Evolutionary conservation across 2,888 invertebrate species (phyloP), one percentile per base, ranked within the genome.

Genomic region (Cerceris rybyensis): DNA sequence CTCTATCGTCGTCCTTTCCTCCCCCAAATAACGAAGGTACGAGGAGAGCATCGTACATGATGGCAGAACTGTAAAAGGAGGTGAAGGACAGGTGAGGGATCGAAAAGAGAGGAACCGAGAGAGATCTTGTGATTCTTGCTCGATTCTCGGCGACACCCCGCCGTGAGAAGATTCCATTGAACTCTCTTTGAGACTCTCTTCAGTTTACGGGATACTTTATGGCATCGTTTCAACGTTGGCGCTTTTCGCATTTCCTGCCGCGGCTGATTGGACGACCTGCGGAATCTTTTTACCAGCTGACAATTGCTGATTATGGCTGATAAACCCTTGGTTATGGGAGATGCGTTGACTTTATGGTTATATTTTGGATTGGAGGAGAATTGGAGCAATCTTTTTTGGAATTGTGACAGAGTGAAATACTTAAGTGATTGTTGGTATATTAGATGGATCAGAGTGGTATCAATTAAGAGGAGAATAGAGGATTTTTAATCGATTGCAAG

Each of bases 41-140:
- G 68, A 72, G 64, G 68, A 46, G 71, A 71, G 63, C 55, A 54
- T 69, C 81, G 16, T 28, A 17, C 66, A 63, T 69, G 75, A 70
- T 65, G 75, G 75, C 76, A 75, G 75, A 75, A 80, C 73, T 57
- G 78, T 70, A 77, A 74, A 80, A 80, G 80, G 80, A 78, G 77
- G 81, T 78, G 84, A 74, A 82, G 83, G 75, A 79, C 75, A 72
- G 70, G 67, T 65, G 72, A 71, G 67, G 71, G 69, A 65, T 70
- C 74, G 68, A 49, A 63, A 61, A 42, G 63, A 68, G 69, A 52
- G 50, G 50, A 54, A 66, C 41, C 28, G 58, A 66, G 67, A 66
- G 67, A 17, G 57, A 58, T 46, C 70, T 28, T 73, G 50, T 14
- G 74, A 65, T 74, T 58, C 74, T 70, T 54, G 9, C 57, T 64